Percentiles rank a stretch among this genome's conserved stretches.
phyloP scores from a whole-genome alignment of 1,140 invertebrate genomes.

The Odontomachus brunneus region DNA sequence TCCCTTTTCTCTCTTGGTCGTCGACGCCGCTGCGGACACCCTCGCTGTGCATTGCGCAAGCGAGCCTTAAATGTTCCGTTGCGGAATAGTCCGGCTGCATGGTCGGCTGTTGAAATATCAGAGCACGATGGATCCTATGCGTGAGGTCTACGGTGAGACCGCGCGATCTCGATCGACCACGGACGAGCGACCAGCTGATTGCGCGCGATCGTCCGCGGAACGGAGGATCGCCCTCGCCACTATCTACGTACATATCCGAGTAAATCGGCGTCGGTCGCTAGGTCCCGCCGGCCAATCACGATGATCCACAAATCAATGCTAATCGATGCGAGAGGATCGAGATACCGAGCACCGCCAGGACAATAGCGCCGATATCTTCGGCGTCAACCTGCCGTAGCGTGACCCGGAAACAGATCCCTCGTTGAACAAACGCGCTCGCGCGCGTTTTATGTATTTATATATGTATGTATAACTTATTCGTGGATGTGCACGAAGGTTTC shows the following conservation, averaged over 20 bases:
- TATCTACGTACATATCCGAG: constrained; percentile 29
- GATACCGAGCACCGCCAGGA: constrained; percentile 63
- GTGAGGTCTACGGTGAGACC: constrained; percentile 25
- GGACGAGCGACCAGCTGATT: constrained; percentile 6
- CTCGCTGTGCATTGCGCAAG: not conserved
- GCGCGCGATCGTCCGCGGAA: constrained; percentile 17
- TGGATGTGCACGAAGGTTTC: not conserved
- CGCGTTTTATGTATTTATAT: constrained; percentile 44
- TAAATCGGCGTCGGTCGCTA: constrained; percentile 22
- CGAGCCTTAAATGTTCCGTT: constrained; percentile 1
- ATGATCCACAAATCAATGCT: constrained; percentile 79
- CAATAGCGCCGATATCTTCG: constrained; percentile 68
- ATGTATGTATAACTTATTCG: constrained; percentile 49
- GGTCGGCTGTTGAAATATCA: constrained; percentile 35
- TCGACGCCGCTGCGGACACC: not conserved
- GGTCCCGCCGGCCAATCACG: constrained; percentile 71
- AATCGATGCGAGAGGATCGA: constrained; percentile 76
- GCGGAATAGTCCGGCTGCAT: not conserved
- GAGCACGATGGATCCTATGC: constrained; percentile 7
- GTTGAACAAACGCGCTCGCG: constrained; percentile 29
- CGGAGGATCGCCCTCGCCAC: constrained; percentile 15
- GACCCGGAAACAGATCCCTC: constrained; percentile 77
- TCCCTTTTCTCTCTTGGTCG: constrained; percentile 41
- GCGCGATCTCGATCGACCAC: constrained; percentile 25
- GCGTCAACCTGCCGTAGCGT: constrained; percentile 78